These are phyloP conservation scores for Tillus elongatus DNA, from an alignment of 2,888 invertebrate genomes.

Conservation along the genomic window DNA sequence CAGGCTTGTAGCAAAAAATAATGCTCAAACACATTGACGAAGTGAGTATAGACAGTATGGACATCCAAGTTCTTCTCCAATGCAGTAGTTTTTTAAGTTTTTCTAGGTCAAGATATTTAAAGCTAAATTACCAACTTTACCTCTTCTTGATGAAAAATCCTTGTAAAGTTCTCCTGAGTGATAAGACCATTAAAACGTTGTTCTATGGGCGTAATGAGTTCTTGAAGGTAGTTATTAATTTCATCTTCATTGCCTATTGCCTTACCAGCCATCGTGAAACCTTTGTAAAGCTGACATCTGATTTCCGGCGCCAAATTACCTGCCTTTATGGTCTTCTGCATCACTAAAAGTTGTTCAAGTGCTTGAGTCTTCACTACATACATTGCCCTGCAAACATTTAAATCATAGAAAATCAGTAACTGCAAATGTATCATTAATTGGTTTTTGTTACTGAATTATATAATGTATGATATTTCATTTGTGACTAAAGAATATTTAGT, in stretches of 20 bases:
- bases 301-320: slow-evolving; percentile 49
- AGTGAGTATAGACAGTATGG: too few species aligned
- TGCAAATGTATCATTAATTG: too few species aligned
- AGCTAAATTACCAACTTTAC: too few species aligned
- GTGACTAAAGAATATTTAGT: too few species aligned
- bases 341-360: slow-evolving; percentile 46
- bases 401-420: too few species aligned
- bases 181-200: slow-evolving; percentile 48
- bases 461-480: too few species aligned
- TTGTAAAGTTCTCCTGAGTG: slow-evolving; percentile 46
- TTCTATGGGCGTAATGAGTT: slow-evolving; percentile 43
- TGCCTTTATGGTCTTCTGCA: slow-evolving; percentile 45
- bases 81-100: too few species aligned
- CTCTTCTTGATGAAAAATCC: slow-evolving; percentile 52
- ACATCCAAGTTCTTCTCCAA: too few species aligned
- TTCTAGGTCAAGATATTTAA: too few species aligned
- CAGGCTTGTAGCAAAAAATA: too few species aligned
- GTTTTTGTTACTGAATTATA: too few species aligned
- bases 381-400: slow-evolving; percentile 40
- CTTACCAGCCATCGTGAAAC: slow-evolving; percentile 59
- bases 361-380: slow-evolving; percentile 50
- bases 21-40: too few species aligned
- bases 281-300: slow-evolving; percentile 60
- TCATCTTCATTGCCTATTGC: slow-evolving; percentile 36
- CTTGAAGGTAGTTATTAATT: slow-evolving; percentile 33